These are phyloP conservation scores for Corythoichthys haematopterus DNA, from an alignment of 2,113 vertebrate genomes.

Conservation along the genomic window DNA sequence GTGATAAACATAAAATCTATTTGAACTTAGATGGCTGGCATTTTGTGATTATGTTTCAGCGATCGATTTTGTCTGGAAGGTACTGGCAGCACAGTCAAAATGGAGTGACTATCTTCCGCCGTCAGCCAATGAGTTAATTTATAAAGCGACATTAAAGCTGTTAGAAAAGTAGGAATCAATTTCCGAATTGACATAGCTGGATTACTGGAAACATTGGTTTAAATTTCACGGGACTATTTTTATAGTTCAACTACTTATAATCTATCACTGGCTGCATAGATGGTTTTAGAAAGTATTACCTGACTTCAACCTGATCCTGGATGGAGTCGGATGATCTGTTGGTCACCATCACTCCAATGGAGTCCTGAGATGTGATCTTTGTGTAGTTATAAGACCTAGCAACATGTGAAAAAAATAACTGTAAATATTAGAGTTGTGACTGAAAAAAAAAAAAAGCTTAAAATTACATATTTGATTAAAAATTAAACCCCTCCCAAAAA, in stretches of 20 bases:
- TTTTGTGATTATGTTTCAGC: too few species aligned
- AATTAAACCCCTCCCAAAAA: too few species aligned
- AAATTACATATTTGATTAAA: too few species aligned
- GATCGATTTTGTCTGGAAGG: too few species aligned
- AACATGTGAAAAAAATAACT: neutral
- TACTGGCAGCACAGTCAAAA: too few species aligned
- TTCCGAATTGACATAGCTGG: neutral
- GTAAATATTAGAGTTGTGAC: too few species aligned
- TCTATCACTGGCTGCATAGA: neutral
- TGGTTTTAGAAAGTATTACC: constrained; percentile 31
- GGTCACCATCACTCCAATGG: constrained; percentile 29
- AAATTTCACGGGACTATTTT: neutral
- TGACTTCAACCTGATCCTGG: constrained; percentile 54
- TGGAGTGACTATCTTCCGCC: too few species aligned
- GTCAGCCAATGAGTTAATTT: too few species aligned
- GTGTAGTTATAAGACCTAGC: neutral
- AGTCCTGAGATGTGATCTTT: constrained; percentile 14
- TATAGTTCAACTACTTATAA: neutral
- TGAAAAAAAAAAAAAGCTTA: neutral
- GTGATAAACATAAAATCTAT: too few species aligned
- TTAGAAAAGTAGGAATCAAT: too few species aligned
- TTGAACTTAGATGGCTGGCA: too few species aligned
- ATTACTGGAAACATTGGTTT: neutral
- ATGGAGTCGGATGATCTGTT: constrained; percentile 10
- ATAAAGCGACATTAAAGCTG: too few species aligned